phyloP scores from a whole-genome alignment of 2,113 vertebrate genomes.

The Setophaga petechia region DNA sequence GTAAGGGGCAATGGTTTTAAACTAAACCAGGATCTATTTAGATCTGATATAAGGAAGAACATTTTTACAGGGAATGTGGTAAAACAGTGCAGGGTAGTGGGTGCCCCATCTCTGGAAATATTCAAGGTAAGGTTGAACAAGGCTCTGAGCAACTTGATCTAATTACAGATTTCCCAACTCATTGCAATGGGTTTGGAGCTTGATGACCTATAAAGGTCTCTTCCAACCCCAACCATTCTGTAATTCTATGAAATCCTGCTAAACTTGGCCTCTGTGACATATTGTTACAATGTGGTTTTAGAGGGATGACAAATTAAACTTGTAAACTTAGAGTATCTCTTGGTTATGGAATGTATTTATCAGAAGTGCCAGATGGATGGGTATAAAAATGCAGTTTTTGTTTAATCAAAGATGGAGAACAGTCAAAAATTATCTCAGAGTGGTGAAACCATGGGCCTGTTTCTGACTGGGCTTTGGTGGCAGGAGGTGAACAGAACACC shows the following conservation, averaged over 20 bases:
- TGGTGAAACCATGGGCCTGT: background rate
- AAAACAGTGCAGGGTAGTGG: background rate
- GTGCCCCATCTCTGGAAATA: background rate
- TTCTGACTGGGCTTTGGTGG: background rate
- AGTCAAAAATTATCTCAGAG: background rate
- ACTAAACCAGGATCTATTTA: background rate
- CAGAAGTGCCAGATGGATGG: background rate
- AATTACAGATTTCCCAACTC: background rate
- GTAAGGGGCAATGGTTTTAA: background rate
- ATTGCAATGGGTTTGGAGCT: background rate
- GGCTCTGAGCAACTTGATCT: background rate
- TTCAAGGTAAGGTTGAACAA: background rate
- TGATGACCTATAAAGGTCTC: background rate
- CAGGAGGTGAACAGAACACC: background rate
- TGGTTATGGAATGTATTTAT: background rate
- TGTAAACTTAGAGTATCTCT: background rate
- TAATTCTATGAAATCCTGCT: background rate
- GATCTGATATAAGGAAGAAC: background rate
- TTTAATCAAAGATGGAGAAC: background rate
- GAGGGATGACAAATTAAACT: background rate
- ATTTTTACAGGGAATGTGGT: background rate
- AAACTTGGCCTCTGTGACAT: background rate
- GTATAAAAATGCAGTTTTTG: background rate
- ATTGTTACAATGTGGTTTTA: background rate
- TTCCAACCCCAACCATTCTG: background rate